Evolutionary conservation across 2,797 vertebrate genomes (phyloP).

Genomic region (Melanotaenia pygmaea): DNA sequence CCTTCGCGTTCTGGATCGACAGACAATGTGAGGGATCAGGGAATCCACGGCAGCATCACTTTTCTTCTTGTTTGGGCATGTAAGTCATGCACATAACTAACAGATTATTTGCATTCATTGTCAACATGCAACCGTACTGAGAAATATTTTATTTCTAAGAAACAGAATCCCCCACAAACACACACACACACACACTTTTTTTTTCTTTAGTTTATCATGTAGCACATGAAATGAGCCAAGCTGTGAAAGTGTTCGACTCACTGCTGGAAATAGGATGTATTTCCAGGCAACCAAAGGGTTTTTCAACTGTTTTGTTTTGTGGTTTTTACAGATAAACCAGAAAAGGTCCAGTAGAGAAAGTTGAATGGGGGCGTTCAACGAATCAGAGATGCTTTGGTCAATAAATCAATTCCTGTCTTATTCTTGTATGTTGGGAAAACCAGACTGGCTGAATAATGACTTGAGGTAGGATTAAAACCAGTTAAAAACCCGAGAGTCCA

Average conservation of each 20-base stretch:
- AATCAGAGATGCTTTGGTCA: not conserved
- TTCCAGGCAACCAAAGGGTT: not conserved
- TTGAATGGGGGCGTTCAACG: not conserved
- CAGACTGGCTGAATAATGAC: no score
- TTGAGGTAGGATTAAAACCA: no score
- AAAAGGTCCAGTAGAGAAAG: not conserved
- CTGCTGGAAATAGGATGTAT: not conserved
- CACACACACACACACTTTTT: no score
- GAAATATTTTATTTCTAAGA: no score
- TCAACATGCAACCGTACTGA: slow-evolving; percentile 1
- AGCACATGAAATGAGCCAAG: no score
- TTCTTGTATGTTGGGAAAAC: no score
- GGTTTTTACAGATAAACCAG: not conserved
- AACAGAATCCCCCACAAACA: no score
- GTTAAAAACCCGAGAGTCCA: no score
- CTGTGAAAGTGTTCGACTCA: not conserved
- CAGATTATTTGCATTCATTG: slow-evolving; percentile 26
- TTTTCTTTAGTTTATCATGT: no score
- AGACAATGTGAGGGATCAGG: slow-evolving; percentile 8
- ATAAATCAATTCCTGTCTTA: no score
- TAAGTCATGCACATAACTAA: slow-evolving; percentile 12
- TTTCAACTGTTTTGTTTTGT: not conserved
- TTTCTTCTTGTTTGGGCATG: not conserved
- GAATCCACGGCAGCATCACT: not conserved
- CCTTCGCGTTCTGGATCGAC: slow-evolving; percentile 6